Conservation (phyloP, 35 echinoderm and acorn worm species). For the Strongylocentrotus purpuratus region DNA sequence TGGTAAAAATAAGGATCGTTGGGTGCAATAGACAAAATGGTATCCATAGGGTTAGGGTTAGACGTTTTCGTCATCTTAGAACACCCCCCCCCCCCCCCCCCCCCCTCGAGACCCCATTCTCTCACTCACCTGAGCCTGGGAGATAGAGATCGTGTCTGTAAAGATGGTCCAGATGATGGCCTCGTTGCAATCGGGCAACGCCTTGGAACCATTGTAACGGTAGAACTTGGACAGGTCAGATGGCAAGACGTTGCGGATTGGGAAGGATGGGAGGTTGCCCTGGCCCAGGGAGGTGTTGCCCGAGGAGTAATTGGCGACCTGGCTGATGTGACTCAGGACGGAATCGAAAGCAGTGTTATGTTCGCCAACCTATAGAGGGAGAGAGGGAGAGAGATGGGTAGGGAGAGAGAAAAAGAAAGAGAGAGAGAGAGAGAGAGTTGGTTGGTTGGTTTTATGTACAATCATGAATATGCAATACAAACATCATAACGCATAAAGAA, state of each 20-base stretch:
- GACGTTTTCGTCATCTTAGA: too few relatives aligned
- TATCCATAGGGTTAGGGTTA: too few relatives aligned
- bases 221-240: conserved; percentile 44
- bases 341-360: not conserved
- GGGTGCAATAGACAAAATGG: too few relatives aligned
- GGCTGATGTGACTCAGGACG: not conserved
- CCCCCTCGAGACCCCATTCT: not conserved
- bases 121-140: conserved; percentile 51
- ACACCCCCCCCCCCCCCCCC: too few relatives aligned
- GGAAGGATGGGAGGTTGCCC: conserved; percentile 14
- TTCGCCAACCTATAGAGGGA: not conserved
- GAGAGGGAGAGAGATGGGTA: not conserved
- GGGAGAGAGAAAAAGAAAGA: not conserved
- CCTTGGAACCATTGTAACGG: conserved; percentile 85
- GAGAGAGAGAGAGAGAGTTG: not conserved
- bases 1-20: too few relatives aligned
- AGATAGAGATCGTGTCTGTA: conserved; percentile 62
- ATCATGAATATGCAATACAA: too few relatives aligned
- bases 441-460: too few relatives aligned
- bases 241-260: conserved; percentile 36
- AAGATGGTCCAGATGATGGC: conserved; percentile 85
- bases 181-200: conserved; percentile 73
- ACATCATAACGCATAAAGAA: too few relatives aligned
- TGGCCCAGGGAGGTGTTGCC: not conserved
- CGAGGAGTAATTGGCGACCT: not conserved